A percentile compares a stretch with the other conserved stretches of the same genome.
phyloP scores from a whole-genome alignment of 2,797 vertebrate genomes.

The Amazonetta brasiliensis region DNA sequence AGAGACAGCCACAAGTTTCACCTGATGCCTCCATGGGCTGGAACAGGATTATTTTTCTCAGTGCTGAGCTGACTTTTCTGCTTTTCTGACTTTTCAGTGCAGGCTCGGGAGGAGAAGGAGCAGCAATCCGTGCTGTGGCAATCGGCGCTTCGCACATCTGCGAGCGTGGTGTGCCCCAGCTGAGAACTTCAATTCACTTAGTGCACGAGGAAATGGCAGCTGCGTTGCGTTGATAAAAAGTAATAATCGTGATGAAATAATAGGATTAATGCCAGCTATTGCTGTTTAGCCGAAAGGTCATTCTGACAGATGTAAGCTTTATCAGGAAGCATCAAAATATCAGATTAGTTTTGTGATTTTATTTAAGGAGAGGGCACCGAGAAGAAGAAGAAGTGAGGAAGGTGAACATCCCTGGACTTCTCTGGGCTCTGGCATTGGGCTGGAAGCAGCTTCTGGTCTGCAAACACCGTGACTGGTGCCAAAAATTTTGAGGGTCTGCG shows the following conservation, averaged over 20 bases:
- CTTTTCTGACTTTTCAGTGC: background rate
- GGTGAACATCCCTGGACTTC: background rate
- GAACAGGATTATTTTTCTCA: conserved; percentile 9
- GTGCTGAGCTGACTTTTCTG: conserved; percentile 38
- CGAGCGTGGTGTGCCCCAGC: conserved; percentile 25
- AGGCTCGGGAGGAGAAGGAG: conserved; percentile 28
- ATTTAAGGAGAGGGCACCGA: background rate
- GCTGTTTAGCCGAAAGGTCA: conserved; percentile 64
- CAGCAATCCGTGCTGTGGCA: background rate
- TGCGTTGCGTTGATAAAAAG: conserved; percentile 46
- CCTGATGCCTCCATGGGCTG: background rate
- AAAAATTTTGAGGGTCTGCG: background rate
- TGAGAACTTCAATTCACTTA: conserved; percentile 72
- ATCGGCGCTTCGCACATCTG: conserved; percentile 50
- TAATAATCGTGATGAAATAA: conserved; percentile 43
- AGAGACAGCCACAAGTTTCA: background rate
- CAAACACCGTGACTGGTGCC: fast-evolving
- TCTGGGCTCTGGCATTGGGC: background rate
- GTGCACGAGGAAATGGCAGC: conserved; percentile 63
- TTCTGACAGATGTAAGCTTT: conserved; percentile 38
- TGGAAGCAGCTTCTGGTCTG: background rate
- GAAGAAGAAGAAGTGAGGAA: background rate
- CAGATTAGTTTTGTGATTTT: background rate
- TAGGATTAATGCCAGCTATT: conserved; percentile 59
- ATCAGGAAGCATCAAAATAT: conserved; percentile 31